These are phyloP conservation scores for Callaeas wilsoni DNA, from an alignment of 2,113 vertebrate species.

Conservation along the genomic window DNA sequence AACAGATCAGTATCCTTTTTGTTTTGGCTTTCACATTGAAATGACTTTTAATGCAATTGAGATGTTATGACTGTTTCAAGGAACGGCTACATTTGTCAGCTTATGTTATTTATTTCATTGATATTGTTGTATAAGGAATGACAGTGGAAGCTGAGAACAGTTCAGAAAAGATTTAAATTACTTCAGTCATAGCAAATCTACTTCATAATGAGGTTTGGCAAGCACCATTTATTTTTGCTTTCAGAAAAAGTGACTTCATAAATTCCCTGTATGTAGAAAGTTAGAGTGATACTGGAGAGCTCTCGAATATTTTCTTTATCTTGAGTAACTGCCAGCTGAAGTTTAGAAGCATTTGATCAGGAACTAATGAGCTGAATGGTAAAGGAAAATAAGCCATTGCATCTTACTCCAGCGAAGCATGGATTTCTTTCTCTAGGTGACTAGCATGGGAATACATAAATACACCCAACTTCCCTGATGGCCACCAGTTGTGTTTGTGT, in stretches of 20 bases:
- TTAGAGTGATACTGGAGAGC: not conserved
- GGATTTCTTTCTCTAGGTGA: not conserved
- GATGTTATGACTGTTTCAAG: not conserved
- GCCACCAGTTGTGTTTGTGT: not conserved
- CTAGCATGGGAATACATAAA: not conserved
- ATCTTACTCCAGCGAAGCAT: not conserved
- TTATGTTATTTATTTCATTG: not conserved
- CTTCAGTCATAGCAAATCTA: not conserved
- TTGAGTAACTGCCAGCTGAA: not conserved
- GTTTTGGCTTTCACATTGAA: not conserved
- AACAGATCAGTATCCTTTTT: constrained; percentile 97
- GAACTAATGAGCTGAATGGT: not conserved
- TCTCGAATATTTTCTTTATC: not conserved
- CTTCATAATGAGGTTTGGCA: not conserved
- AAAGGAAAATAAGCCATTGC: not conserved
- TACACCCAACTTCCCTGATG: not conserved
- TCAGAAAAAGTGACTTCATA: not conserved
- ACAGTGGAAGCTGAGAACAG: not conserved
- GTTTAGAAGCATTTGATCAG: not conserved
- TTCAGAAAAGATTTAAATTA: constrained; percentile 25
- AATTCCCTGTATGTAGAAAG: not conserved
- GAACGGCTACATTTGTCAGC: not conserved
- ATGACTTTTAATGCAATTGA: not conserved
- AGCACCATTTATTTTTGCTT: constrained; percentile 30
- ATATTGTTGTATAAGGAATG: not conserved